Conservation (phyloP, 2,888 invertebrate species). For the Digitonthophagus gazella region DNA sequence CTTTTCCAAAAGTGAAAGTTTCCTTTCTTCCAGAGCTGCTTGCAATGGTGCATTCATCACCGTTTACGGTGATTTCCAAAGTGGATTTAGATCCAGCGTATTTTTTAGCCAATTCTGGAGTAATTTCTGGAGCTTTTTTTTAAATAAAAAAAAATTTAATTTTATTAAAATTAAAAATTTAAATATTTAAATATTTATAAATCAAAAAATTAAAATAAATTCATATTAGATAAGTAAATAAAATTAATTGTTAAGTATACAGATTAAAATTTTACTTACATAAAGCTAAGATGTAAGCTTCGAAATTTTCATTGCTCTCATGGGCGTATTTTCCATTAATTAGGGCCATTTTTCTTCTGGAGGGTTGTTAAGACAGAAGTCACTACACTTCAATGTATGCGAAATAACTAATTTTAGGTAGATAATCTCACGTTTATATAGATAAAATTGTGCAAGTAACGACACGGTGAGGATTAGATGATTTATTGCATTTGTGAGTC, state of each 20-base stretch:
- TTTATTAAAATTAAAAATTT: too few relatives aligned
- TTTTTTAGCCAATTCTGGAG: constrained; percentile 34
- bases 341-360: constrained; percentile 33
- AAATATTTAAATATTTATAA: background rate
- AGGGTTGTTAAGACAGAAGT: background rate
- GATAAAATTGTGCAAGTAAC: background rate
- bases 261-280: constrained; percentile 36
- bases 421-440: background rate
- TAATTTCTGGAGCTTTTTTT: constrained; percentile 28
- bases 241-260: background rate
- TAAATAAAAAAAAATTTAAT: background rate
- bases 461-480: background rate
- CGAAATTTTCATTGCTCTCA: constrained; percentile 36
- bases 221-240: background rate
- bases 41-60: constrained; percentile 5
- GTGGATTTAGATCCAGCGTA: constrained; percentile 21
- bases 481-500: background rate
- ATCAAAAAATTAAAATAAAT: background rate
- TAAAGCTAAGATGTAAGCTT: constrained; percentile 31
- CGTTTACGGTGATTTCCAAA: constrained; percentile 14
- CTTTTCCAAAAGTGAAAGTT: constrained; percentile 11
- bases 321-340: constrained; percentile 36
- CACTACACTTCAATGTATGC: background rate
- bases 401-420: background rate
- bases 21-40: background rate